Base-by-base conservation (phyloP, 1,140 invertebrate genomes). In the Temnothorax nylanderi region DNA sequence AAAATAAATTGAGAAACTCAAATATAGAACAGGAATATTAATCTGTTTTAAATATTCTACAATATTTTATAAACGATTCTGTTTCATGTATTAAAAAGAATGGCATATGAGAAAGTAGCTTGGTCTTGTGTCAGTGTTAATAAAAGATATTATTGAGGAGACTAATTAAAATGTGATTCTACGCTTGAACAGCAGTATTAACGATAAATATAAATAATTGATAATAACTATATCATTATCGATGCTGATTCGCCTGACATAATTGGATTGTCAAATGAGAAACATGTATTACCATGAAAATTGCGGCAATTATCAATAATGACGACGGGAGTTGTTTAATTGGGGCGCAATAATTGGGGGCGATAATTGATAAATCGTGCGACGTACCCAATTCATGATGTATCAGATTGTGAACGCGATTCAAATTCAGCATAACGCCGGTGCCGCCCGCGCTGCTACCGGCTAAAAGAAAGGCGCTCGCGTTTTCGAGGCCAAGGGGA, bases 381-480 rank as follows among this genome's bases (percentile, higher is more conserved):
- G 10, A 26, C 87, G 56, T 76, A 93, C 93, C 92, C 34, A 96
- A 94, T 58, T 96, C 95, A 5, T 96, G 95, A 64, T 97, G 96
- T 6, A 97, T 94, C 58, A 98, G 95, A 76, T 97, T 96, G 32
- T 97, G 96, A 2, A 99, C 96, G 13, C 97, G 96, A 95, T 99
- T 98, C 64, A 99, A 94, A 92, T 99, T 99, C 6, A 99, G 94
- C 96, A 99, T 97, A 0, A 99, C 98, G 62, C 98, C 99, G 0
- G 98, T 97, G 1, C 98, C 99, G 37, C 99, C 98, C 54, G 98
- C 98, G 93, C 98, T 99, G 88, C 98, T 98, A n/a, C 98, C 98
- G n/a, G 98, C 97, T 10, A 99, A 94, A 7, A 99, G 94, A 26
- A 98, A 93, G 65, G 97, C 96, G 3, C 96, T 95, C 10, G 96